These are phyloP conservation scores for Colistium nudipinnis DNA, from an alignment of 2,113 vertebrate species.

Conservation along the genomic window DNA sequence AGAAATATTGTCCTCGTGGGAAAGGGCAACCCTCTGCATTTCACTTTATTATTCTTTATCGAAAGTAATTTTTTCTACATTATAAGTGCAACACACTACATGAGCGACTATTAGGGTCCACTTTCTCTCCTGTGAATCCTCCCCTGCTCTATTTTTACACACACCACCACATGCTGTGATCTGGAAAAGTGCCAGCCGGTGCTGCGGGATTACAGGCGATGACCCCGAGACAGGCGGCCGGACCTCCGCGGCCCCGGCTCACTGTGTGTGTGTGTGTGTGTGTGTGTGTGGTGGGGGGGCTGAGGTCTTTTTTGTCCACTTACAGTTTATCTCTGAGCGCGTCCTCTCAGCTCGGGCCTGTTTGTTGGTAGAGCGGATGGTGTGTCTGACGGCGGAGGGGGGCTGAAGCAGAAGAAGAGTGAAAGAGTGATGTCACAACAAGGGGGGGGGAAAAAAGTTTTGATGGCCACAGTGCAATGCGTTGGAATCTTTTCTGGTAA, in stretches of 20 bases:
- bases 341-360: slow-evolving; percentile 90
- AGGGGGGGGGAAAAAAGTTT: too few relatives aligned
- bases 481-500: too few relatives aligned
- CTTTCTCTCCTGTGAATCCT: slow-evolving; percentile 43
- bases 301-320: slow-evolving; percentile 80
- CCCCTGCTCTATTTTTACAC: slow-evolving; percentile 55
- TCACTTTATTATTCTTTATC: too few relatives aligned
- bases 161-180: slow-evolving; percentile 31
- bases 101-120: too few relatives aligned
- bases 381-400: slow-evolving; percentile 89
- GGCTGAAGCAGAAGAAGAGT: slow-evolving; percentile 80
- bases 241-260: too few relatives aligned
- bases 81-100: too few relatives aligned
- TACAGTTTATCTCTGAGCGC: slow-evolving; percentile 95
- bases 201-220: slow-evolving; percentile 50
- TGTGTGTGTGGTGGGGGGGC: not conserved
- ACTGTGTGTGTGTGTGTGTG: too few relatives aligned
- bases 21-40: too few relatives aligned
- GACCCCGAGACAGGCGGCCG: slow-evolving; percentile 32
- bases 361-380: slow-evolving; percentile 94
- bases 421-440: too few relatives aligned
- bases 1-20: too few relatives aligned
- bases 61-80: too few relatives aligned
- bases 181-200: slow-evolving; percentile 48
- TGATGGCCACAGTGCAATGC: too few relatives aligned